Evolutionary conservation across 2,797 vertebrate genomes (phyloP), one percentile per base, ranked within the genome.

Genomic region (Gymnocypris eckloni): DNA sequence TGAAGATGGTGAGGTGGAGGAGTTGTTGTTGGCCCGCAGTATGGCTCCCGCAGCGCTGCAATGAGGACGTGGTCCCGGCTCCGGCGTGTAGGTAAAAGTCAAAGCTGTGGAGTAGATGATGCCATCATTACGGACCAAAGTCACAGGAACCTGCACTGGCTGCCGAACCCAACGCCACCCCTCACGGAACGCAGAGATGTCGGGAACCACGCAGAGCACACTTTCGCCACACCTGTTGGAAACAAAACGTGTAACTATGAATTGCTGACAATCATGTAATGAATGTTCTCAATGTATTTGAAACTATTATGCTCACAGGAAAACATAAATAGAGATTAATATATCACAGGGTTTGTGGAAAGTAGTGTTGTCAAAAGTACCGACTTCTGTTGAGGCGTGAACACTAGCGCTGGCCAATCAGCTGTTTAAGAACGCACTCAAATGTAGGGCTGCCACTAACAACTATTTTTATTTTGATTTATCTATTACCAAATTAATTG

Each of bases 121-220:
- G 81, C 98, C 98, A 84, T 99, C 98, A 0, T 97, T 99, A 85
- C 98, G 97, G 88, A 99, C 98, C 93, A 99, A 96, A 78, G 98
- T 98, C 91, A 99, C 98, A 18, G 98, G 98, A 76, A 99, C 98
- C 93, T 99, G 98, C 79, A 99, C 98, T 16, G 98, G 98, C 91
- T 99, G 98, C 48, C 97, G 96, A 86, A 99, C 98, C 98, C 98
- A 99, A 85, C 97, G 95, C 98, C 98, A 99, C 0, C 98, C 98
- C 94, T 99, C 97, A 92, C 97, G 96, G 96, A 99, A 99, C 48
- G 98, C 97, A 45, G 98, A 99, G 93, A 99, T 99, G 92, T 99
- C 98, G 13, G 98, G 98, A 91, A 99, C 98, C 67, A 99, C 98
- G 54, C 98, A 99, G 6, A 99, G 95, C 93, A 99, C 96, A 86